Percentiles rank a stretch among this genome's conserved stretches.
Conservation (phyloP, 2,888 invertebrate genomes). For the Plagiodera versicolora region DNA sequence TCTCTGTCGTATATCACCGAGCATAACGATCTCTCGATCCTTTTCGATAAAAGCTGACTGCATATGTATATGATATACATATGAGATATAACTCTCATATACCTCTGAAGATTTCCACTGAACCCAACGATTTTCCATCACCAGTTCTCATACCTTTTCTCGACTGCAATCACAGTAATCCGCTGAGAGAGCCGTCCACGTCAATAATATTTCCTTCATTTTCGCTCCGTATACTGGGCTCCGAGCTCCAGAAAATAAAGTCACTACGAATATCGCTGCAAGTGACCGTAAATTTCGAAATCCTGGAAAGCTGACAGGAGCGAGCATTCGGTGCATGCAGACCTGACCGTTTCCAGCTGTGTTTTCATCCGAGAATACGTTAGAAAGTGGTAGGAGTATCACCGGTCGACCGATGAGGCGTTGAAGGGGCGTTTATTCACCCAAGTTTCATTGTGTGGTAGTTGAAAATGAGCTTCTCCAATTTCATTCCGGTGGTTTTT, state of each 20-base stretch:
- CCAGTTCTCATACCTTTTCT: background rate
- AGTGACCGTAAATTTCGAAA: slow-evolving; percentile 30
- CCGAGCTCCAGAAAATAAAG: slow-evolving; percentile 21
- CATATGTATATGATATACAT: too few relatives aligned
- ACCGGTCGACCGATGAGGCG: background rate
- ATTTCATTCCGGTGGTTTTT: too few relatives aligned
- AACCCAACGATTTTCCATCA: background rate
- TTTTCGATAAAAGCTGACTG: too few relatives aligned
- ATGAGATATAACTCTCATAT: too few relatives aligned
- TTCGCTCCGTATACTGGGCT: slow-evolving; percentile 11
- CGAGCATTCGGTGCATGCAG: slow-evolving; percentile 25
- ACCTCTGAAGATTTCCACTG: background rate
- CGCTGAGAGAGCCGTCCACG: slow-evolving; percentile 15
- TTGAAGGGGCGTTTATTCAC: too few relatives aligned
- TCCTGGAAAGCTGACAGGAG: slow-evolving; percentile 27
- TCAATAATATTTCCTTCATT: slow-evolving; percentile 19
- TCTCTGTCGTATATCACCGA: too few relatives aligned
- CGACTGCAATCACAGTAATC: slow-evolving; percentile 22
- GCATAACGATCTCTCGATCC: too few relatives aligned
- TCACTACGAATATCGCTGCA: slow-evolving; percentile 22
- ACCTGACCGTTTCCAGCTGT: slow-evolving; percentile 30
- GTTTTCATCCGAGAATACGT: slow-evolving; percentile 30
- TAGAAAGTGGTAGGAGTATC: slow-evolving; percentile 28
- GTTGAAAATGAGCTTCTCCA: too few relatives aligned
- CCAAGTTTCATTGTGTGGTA: too few relatives aligned